Base-by-base conservation (phyloP, 1,140 invertebrate species). In the Pseudomyrmex concolor region DNA sequence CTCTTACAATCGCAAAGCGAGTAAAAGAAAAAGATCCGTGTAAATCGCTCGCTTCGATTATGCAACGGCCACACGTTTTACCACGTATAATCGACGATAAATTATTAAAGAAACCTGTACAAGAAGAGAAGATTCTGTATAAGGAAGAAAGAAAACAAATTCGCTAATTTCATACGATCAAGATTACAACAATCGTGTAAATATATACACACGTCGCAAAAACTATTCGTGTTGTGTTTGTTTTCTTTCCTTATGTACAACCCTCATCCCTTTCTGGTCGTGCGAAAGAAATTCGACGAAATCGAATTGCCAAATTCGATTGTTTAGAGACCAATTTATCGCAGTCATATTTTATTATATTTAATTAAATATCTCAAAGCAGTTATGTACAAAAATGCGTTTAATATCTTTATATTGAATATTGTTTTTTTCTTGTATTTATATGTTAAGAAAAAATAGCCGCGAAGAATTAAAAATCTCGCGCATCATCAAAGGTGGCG, bases 161-260 rank as follows among this genome's bases (percentile, higher is more conserved):
- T 68, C 74, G 72, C 86, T 90, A 86, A 90, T 91, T 92, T 91
- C 90, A 84, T 91, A 91, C 82, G 68, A 77, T 77, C 60, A 86
- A 78, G 48, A 88, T 87, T 89, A 71, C 84, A 81, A 84, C 84
- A 88, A 91, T 89, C 78, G 76, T 92, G 90, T 90, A 92, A 91
- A 91, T 91, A 90, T 90, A 86, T 71, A 88, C 57, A 86, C 60
- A 87, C 43, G 54, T 80, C 66, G 66, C 19, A 80, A 71, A 80
- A 66, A 17, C 8, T 15, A 43, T 57, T 70, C 22, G 48, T 80
- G 19, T 80, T 76, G 66, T 54, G 59, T 70, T 80, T 48, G 73
- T 50, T 76, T 76, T 63, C 63, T 22, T 72, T 81, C 17, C 67
- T 78, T 50, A 45, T 22, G 10, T 1, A n/a, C n/a, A 55, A 81